Evolutionary conservation across 2,113 vertebrate genomes (phyloP).

Genomic region (Silurus asotus): DNA sequence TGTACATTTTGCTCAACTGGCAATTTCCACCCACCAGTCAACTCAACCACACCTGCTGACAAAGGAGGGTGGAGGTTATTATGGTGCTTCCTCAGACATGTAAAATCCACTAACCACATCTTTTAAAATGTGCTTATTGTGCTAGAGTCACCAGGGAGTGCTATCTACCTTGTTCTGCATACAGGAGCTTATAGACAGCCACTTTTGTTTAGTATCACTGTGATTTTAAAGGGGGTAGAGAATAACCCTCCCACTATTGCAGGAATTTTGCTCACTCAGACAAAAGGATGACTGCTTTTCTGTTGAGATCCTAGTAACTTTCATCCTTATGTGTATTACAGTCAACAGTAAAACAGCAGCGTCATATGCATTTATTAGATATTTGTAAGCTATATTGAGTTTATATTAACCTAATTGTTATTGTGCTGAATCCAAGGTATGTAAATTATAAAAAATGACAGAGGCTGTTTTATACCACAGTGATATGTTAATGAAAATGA

Average conservation of each 20-base stretch:
- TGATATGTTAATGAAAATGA: not conserved
- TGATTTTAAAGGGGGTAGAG: not conserved
- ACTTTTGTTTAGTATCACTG: not conserved
- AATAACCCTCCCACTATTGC: not conserved
- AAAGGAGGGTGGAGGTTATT: not conserved
- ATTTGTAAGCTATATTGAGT: not conserved
- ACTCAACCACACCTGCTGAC: not conserved
- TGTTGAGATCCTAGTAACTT: not conserved
- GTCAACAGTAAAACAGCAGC: not conserved
- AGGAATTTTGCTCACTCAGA: not conserved
- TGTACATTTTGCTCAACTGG: not conserved
- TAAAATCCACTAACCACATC: not conserved
- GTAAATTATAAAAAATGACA: not conserved
- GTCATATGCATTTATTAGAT: not conserved
- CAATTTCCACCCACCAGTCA: not conserved
- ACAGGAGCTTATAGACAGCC: not conserved
- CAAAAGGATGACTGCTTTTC: not conserved
- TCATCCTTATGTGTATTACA: not conserved
- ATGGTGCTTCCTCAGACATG: not conserved
- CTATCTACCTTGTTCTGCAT: not conserved
- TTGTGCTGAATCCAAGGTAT: not conserved
- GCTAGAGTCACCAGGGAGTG: not conserved
- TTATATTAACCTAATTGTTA: not conserved
- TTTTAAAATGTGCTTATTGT: not conserved
- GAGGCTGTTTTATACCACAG: not conserved